Evolutionary conservation across 2,888 invertebrate genomes (phyloP).

Genomic region (Cheilosia soror): DNA sequence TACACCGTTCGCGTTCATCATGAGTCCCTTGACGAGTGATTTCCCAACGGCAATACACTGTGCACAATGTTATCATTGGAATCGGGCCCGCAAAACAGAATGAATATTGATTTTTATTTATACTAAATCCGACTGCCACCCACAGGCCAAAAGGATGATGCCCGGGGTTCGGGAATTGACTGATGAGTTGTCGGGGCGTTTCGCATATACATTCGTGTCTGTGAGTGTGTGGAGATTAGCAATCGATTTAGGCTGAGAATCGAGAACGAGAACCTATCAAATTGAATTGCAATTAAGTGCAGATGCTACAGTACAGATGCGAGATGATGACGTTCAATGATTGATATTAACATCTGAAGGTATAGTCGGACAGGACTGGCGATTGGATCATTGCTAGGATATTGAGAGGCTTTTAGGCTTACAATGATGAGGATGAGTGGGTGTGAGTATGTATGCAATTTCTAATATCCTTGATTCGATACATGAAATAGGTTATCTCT

Average conservation of each 20-base stretch:
- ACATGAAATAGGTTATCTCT: conserved; percentile 3
- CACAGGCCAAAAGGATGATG: conserved; percentile 4
- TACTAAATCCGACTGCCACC: conserved; percentile 26
- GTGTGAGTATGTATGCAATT: conserved; percentile 28
- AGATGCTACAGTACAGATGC: conserved; percentile 63
- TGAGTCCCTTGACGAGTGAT: conserved; percentile 55
- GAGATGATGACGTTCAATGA: conserved; percentile 64
- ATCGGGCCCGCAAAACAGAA: conserved; percentile 57
- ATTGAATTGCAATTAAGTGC: conserved; percentile 72
- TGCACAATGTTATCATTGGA: conserved; percentile 40
- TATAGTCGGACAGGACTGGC: background rate
- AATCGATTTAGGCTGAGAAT: conserved; percentile 43
- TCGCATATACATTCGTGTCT: background rate
- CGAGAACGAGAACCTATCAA: conserved; percentile 52
- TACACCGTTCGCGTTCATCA: conserved; percentile 20
- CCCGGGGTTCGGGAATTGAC: conserved; percentile 5
- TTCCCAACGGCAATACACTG: conserved; percentile 25
- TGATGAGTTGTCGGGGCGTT: conserved; percentile 2
- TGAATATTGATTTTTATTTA: conserved; percentile 72
- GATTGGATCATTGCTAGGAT: conserved; percentile 20
- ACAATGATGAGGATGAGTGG: background rate
- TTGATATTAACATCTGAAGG: conserved; percentile 50
- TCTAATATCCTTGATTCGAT: conserved; percentile 32
- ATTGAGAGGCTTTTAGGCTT: conserved; percentile 45
- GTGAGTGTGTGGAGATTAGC: conserved; percentile 43